phyloP scores from a whole-genome alignment of 2,113 vertebrate genomes.

The Clarias gariepinus region DNA sequence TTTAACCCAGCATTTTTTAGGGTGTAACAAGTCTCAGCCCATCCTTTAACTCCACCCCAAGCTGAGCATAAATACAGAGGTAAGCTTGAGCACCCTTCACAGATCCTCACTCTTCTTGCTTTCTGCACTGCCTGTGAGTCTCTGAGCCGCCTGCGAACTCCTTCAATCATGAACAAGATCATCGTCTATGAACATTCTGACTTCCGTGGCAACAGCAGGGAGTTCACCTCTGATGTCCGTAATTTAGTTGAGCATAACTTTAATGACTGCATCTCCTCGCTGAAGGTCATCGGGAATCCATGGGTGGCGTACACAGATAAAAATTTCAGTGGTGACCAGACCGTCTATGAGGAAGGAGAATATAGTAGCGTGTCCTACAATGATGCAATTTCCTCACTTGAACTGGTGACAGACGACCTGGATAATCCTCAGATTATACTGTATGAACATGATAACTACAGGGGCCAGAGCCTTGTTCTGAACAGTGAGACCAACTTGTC shows the following conservation, averaged over 20 bases:
- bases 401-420: constrained; percentile 9
- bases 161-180: constrained; percentile 28
- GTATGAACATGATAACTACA: constrained; percentile 1
- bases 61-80: not conserved
- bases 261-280: no score
- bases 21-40: no score
- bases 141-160: not conserved
- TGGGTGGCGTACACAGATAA: not conserved
- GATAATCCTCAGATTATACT: constrained; percentile 31
- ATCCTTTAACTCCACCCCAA: not conserved
- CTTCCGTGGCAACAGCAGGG: not conserved
- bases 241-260: no score
- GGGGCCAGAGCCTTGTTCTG: not conserved
- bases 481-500: constrained; percentile 7
- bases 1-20: no score
- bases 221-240: no score
- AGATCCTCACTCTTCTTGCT: not conserved
- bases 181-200: not conserved
- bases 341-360: constrained; percentile 35
- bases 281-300: no score
- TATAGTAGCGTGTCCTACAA: not conserved
- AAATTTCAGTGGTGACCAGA: not conserved
- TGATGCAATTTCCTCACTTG: constrained; percentile 16
- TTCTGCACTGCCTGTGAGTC: not conserved
- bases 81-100: no score